These are phyloP conservation scores for Tragelaphus imberbis DNA, from an alignment of 2,113 vertebrate genomes.

Conservation along the genomic window DNA sequence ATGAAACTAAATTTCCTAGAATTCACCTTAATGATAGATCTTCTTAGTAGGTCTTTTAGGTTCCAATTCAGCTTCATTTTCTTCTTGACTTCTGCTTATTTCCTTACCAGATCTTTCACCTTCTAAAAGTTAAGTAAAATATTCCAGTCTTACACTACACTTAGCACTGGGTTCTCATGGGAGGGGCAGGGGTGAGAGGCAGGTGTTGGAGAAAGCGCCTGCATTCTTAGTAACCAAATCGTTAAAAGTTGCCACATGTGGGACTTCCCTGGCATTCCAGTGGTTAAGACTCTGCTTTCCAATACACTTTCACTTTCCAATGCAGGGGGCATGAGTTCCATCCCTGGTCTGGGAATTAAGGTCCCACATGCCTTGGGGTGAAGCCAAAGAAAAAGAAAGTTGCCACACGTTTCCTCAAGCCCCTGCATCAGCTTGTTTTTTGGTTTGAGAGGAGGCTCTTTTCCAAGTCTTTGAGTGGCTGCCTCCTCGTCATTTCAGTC, in stretches of 20 bases:
- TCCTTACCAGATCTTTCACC: not conserved
- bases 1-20: not conserved
- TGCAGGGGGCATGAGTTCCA: not conserved
- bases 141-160: not conserved
- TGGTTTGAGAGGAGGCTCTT: not conserved
- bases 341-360: not conserved
- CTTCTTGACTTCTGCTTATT: not conserved
- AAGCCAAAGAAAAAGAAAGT: not conserved
- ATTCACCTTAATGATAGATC: not conserved
- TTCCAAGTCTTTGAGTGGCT: not conserved
- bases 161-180: not conserved
- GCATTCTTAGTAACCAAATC: not conserved
- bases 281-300: not conserved
- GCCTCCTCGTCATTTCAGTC: not conserved
- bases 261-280: not conserved
- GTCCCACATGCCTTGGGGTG: not conserved
- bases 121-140: not conserved
- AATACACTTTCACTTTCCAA: not conserved
- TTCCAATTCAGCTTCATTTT: not conserved
- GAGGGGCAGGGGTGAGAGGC: rapidly evolving
- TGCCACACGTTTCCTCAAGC: not conserved
- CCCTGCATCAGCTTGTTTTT: not conserved
- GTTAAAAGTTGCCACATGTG: not conserved
- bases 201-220: not conserved
- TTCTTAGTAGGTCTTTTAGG: not conserved